Evolutionary conservation across 2,888 invertebrate genomes (phyloP).

Genomic region (Lasioglossum malachurum): DNA sequence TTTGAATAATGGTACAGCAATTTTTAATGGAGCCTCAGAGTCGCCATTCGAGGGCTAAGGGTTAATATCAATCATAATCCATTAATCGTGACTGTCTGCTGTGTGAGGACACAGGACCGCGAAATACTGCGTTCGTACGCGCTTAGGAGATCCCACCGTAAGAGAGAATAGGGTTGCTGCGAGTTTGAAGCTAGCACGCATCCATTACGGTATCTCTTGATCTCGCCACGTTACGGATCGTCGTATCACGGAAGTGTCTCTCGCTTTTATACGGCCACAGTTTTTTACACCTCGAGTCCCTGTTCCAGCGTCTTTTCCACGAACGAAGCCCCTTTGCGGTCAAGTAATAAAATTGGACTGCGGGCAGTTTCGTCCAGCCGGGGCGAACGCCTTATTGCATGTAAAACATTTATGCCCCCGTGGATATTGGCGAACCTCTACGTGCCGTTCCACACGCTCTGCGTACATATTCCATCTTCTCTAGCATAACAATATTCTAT

Average conservation of each 20-base stretch:
- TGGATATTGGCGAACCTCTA: slow-evolving; percentile 79
- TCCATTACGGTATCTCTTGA: not conserved
- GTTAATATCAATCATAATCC: too few species aligned
- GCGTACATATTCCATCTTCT: slow-evolving; percentile 38
- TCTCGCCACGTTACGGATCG: not conserved
- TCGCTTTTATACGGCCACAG: slow-evolving; percentile 69
- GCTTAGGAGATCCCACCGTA: too few species aligned
- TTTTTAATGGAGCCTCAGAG: too few species aligned
- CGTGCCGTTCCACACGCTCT: slow-evolving; percentile 49
- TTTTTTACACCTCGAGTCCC: slow-evolving; percentile 75
- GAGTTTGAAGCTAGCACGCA: too few species aligned
- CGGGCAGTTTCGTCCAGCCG: slow-evolving; percentile 84
- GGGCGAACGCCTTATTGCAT: slow-evolving; percentile 84
- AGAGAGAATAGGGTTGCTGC: not conserved
- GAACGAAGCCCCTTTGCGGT: slow-evolving; percentile 72
- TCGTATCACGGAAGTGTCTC: slow-evolving; percentile 38
- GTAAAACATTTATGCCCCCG: slow-evolving; percentile 84
- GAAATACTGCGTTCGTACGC: too few species aligned
- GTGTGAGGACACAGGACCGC: too few species aligned
- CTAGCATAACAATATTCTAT: slow-evolving; percentile 40
- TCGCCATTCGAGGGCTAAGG: too few species aligned
- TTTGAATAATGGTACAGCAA: too few species aligned
- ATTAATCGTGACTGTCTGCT: too few species aligned
- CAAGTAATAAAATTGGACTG: slow-evolving; percentile 84
- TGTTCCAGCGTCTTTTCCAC: slow-evolving; percentile 48